These are phyloP conservation scores for Cheilosia variabilis DNA, from an alignment of 2,888 invertebrate genomes.

Conservation along the genomic window DNA sequence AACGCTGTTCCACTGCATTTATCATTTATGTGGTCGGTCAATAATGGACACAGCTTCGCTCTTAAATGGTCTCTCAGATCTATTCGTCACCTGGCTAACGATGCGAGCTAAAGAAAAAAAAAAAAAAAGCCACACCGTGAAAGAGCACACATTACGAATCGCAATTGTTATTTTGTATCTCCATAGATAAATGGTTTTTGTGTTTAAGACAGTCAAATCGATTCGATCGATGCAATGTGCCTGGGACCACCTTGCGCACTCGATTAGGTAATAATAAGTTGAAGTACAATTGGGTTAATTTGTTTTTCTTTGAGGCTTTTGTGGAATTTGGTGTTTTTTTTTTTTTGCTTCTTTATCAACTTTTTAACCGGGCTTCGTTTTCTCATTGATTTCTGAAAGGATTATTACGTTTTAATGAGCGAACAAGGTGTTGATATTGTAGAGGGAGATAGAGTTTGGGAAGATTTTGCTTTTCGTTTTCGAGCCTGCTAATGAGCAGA, in stretches of 20 bases:
- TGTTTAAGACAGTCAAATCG: slow-evolving; percentile 42
- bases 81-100: slow-evolving; percentile 30
- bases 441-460: slow-evolving; percentile 20
- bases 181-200: slow-evolving; percentile 49
- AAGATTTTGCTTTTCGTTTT: slow-evolving; percentile 27
- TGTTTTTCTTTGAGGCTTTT: slow-evolving; percentile 43
- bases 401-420: slow-evolving; percentile 35
- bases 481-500: background rate
- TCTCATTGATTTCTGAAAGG: slow-evolving; percentile 34
- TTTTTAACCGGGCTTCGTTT: slow-evolving; percentile 23
- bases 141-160: slow-evolving; percentile 58
- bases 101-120: slow-evolving; percentile 33
- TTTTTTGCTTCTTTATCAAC: background rate
- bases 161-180: slow-evolving; percentile 52
- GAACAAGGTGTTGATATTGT: slow-evolving; percentile 24
- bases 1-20: slow-evolving; percentile 38
- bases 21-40: slow-evolving; percentile 1
- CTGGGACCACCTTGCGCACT: slow-evolving; percentile 22
- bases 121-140: slow-evolving; percentile 32
- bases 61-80: background rate
- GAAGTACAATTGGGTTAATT: slow-evolving; percentile 69
- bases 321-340: slow-evolving; percentile 23
- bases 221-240: slow-evolving; percentile 45
- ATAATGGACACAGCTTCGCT: slow-evolving; percentile 6
- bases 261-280: slow-evolving; percentile 57